Evolutionary conservation across 2,797 vertebrate species (phyloP), one percentile per base, ranked within the genome.

Genomic region (Sciaenops ocellatus): DNA sequence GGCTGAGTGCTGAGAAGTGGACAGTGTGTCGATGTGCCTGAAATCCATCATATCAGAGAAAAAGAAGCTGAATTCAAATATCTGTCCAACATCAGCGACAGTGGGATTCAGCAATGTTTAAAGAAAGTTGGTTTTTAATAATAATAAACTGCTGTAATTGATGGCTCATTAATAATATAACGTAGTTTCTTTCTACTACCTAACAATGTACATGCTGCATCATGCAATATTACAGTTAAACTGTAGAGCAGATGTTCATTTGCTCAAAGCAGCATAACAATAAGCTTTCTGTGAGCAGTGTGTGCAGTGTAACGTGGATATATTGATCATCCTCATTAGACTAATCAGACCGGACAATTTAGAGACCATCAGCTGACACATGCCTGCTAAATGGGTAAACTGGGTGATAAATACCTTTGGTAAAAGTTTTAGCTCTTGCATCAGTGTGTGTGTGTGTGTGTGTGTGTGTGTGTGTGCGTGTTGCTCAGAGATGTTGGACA

Each of bases 401-500:
- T n/a, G 24, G 2, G 10, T 48, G 62, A 66, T 73, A 47, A 69
- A 66, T 61, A 38, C 46, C 16, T 56, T 30, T 13, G 41, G 59
- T 73, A 4, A 48, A 34, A 56, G 6, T 13, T 52, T 81, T 57
- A 64, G 65, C 38, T 22, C 12, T 78, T 69, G 38, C 63, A 57
- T 80, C 34, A 69, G 10, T 51, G 55, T 63, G 54, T 50, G 38
- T 18, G 24, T 69, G 30, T 48, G 12, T 63, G 22, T 64, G 22
- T 17, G 13, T 73, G 61, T 38, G 30, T 52, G 56, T 28, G 59
- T 59, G 61, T 65, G 48, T 50, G 41, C 44, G 52, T 59, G 70
- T 70, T 78, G 57, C 70, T 78, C n/a, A 52, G 69, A 60, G 70
- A 82, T 55, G 65, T 47, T 82, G 82, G 57, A 78, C 75, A 41